phyloP scores from a whole-genome alignment of 2,888 invertebrate species.

The Melanostoma mellinum region DNA sequence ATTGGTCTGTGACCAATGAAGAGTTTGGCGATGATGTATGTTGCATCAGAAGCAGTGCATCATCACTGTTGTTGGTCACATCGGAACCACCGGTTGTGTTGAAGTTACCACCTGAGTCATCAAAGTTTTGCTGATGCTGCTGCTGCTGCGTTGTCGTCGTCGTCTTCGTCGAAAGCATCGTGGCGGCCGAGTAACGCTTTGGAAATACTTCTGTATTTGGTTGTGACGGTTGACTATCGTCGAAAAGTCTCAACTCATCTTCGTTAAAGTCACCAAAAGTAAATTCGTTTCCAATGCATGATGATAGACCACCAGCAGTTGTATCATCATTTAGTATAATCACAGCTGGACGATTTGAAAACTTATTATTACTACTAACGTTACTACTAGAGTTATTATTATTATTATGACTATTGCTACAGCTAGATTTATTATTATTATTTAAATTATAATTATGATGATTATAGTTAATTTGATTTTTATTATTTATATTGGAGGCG shows the following conservation, averaged over 20 bases:
- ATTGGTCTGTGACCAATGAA: conserved; percentile 77
- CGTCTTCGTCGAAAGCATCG: conserved; percentile 35
- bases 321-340: conserved; percentile 86
- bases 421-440: conserved; percentile 66
- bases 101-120: conserved; percentile 77
- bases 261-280: conserved; percentile 85
- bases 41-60: conserved; percentile 75
- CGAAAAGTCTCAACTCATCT: conserved; percentile 80
- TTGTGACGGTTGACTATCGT: conserved; percentile 67
- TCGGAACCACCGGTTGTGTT: conserved; percentile 55
- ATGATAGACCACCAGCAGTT: conserved; percentile 76
- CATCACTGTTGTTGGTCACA: too few relatives aligned
- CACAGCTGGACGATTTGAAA: conserved; percentile 85
- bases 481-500: conserved; percentile 58
- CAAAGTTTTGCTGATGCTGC: conserved; percentile 69
- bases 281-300: conserved; percentile 86
- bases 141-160: too few relatives aligned
- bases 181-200: conserved; percentile 60
- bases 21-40: conserved; percentile 78
- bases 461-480: conserved; percentile 68
- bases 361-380: conserved; percentile 60
- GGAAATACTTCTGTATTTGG: conserved; percentile 47
- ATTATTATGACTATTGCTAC: conserved; percentile 67
- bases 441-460: conserved; percentile 64
- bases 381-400: conserved; percentile 61